Conservation (phyloP, 2,797 vertebrate genomes). For the Tamandua tetradactyla region DNA sequence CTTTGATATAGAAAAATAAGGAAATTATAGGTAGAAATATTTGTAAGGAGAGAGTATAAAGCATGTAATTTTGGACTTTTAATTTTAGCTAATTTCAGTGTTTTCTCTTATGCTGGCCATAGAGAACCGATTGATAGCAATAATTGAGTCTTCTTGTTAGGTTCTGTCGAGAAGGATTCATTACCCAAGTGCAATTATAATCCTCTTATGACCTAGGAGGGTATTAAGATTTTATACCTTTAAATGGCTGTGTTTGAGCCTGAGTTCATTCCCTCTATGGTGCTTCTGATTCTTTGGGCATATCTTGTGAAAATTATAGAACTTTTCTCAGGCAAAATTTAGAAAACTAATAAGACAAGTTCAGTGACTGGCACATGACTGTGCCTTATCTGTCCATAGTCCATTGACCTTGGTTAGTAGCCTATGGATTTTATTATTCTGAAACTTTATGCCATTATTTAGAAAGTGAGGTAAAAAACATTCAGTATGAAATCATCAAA, state of each 20-base stretch:
- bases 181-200: not conserved
- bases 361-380: not conserved
- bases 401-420: not conserved
- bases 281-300: not conserved
- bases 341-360: not conserved
- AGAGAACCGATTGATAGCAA: not conserved
- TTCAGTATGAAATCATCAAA: not conserved
- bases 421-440: not conserved
- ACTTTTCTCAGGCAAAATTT: slow-evolving; percentile 20
- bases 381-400: not conserved
- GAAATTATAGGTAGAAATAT: not conserved
- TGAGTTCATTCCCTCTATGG: not conserved
- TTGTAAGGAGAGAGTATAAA: not conserved
- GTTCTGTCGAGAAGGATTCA: not conserved
- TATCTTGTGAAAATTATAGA: not conserved
- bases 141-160: not conserved
- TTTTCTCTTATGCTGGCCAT: not conserved
- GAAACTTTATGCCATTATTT: not conserved
- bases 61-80: not conserved
- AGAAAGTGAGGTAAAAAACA: not conserved
- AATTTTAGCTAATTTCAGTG: not conserved
- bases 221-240: not conserved
- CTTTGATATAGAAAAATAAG: not conserved
- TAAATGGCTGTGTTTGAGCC: not conserved
- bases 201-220: not conserved